Evolutionary conservation across 1,140 invertebrate genomes (phyloP).

Genomic region (Caenorhabditis briggsae): DNA sequence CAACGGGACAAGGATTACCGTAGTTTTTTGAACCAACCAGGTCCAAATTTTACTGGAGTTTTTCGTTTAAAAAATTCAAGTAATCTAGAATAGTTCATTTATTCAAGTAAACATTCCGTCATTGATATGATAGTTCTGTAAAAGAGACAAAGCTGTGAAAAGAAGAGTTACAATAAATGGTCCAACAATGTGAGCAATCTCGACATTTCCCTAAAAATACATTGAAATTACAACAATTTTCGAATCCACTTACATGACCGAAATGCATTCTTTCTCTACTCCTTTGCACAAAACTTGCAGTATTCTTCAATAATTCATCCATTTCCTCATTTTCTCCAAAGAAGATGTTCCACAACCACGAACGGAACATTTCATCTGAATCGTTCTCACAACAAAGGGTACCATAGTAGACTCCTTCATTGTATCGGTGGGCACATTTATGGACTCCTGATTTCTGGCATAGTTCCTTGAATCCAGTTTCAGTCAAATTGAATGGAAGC

Average conservation of each 20-base stretch:
- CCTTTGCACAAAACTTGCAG: background rate
- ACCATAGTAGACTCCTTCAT: background rate
- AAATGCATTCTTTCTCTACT: background rate
- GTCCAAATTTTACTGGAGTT: no score
- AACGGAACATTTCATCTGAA: conserved; percentile 3
- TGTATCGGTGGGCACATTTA: background rate
- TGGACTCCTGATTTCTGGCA: background rate
- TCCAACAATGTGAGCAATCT: background rate
- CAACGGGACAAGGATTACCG: no score
- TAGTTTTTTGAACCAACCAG: no score
- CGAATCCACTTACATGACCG: background rate
- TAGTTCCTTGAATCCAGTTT: background rate
- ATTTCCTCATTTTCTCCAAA: conserved; percentile 31
- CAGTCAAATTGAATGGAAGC: background rate
- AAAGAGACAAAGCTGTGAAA: background rate
- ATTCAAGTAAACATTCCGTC: conserved; percentile 16
- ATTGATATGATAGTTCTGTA: conserved; percentile 24
- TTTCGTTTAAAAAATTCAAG: no score
- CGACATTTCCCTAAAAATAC: background rate
- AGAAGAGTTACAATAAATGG: background rate
- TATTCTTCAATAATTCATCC: background rate
- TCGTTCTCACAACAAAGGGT: conserved; percentile 4
- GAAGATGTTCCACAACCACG: conserved; percentile 15
- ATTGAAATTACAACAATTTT: background rate
- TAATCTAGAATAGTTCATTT: no score